These are phyloP conservation scores for Eupithecia subumbrata DNA, from an alignment of 2,888 invertebrate species.

Conservation along the genomic window DNA sequence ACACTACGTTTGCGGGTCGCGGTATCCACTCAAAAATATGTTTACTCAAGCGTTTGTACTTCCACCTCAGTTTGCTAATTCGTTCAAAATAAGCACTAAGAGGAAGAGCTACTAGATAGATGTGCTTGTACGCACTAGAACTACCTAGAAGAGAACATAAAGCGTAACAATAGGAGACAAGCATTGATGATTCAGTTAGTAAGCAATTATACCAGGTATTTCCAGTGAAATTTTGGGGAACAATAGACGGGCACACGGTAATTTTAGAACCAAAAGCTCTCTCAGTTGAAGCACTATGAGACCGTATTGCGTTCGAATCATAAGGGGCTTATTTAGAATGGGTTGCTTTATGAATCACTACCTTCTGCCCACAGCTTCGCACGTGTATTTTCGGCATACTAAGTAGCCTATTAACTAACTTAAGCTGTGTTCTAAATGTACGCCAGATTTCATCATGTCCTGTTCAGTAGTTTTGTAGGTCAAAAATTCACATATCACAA, in stretches of 20 bases:
- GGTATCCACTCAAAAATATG: neutral
- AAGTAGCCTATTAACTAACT: too few species aligned
- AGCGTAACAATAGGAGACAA: neutral
- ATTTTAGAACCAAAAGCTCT: neutral
- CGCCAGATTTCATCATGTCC: too few species aligned
- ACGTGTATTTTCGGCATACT: too few species aligned
- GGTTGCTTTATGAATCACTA: neutral
- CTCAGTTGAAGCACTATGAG: neutral
- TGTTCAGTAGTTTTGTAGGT: too few species aligned
- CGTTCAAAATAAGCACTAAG: neutral
- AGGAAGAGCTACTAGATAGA: neutral
- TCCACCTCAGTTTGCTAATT: neutral
- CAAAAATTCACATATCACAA: too few species aligned
- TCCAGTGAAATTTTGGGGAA: neutral
- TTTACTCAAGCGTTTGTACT: neutral
- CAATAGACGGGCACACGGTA: neutral
- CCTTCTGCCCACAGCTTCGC: too few species aligned
- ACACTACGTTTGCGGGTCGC: too few species aligned
- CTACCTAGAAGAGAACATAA: neutral
- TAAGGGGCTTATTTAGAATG: neutral
- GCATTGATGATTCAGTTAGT: neutral
- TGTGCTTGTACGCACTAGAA: neutral
- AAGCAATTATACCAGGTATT: neutral
- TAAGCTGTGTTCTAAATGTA: too few species aligned
- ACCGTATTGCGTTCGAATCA: neutral